phyloP scores from a whole-genome alignment of 35 echinoderm and acorn worm species.

The Acanthaster planci region DNA sequence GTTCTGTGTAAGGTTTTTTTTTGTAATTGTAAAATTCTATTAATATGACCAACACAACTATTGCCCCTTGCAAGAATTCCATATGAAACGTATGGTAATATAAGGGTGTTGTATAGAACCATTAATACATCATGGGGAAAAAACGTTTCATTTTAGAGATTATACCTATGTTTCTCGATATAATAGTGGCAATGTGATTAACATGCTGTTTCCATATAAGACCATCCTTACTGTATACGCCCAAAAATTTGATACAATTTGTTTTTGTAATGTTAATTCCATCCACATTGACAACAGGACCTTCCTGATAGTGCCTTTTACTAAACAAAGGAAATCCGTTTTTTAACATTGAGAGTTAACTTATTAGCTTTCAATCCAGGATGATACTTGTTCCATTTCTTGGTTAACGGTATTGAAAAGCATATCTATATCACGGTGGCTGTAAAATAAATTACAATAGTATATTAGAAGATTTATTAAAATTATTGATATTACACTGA shows the following conservation, averaged over 20 bases:
- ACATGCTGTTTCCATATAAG: neutral
- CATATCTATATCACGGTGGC: neutral
- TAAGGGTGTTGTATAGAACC: no score
- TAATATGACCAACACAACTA: no score
- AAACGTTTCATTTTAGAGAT: neutral
- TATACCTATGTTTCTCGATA: neutral
- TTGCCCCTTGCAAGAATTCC: no score
- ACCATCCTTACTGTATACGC: no score
- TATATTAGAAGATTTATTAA: no score
- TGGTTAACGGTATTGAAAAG: neutral
- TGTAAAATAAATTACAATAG: conserved; percentile 1
- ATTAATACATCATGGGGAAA: neutral
- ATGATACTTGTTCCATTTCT: neutral
- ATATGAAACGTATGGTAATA: no score
- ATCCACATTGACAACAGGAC: neutral
- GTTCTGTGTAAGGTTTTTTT: neutral
- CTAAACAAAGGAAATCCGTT: neutral
- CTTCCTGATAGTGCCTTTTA: neutral
- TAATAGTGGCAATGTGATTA: neutral
- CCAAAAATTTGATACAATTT: neutral
- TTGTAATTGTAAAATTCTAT: no score
- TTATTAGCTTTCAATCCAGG: neutral
- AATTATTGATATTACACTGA: no score
- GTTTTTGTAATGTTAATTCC: neutral
- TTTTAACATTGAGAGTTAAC: neutral